These are phyloP conservation scores for Julus scanicus DNA, from an alignment of 2,888 invertebrate species.

Conservation along the genomic window DNA sequence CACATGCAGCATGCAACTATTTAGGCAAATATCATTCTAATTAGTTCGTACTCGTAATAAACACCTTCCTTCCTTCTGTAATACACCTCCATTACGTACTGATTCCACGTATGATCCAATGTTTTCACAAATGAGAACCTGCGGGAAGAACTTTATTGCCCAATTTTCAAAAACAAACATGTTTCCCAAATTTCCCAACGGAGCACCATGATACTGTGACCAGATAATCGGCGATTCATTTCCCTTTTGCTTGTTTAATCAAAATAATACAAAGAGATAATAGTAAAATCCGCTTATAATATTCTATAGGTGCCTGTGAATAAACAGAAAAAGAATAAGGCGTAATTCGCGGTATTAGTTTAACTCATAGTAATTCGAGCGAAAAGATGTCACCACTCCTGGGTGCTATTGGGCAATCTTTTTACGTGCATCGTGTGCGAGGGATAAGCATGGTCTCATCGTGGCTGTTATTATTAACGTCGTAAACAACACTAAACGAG, in stretches of 20 bases:
- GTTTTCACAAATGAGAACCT: too few species aligned
- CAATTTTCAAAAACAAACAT: background rate
- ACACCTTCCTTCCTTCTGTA: too few species aligned
- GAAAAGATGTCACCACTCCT: background rate
- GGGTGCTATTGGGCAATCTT: background rate
- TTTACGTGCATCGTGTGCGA: background rate
- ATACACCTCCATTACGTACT: too few species aligned
- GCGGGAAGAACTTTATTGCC: too few species aligned
- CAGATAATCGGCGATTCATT: background rate
- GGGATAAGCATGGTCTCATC: background rate
- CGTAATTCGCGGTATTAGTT: background rate
- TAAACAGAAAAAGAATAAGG: background rate
- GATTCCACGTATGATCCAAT: too few species aligned
- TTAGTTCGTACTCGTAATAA: too few species aligned
- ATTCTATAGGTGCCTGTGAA: background rate
- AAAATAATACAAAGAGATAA: background rate
- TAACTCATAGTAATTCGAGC: background rate
- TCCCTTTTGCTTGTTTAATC: background rate
- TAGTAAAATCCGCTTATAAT: background rate
- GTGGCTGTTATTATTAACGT: background rate
- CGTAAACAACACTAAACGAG: background rate
- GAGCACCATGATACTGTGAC: background rate
- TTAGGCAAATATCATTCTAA: too few species aligned
- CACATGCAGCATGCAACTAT: too few species aligned
- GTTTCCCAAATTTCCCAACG: background rate